Percentiles rank a stretch among this genome's conserved stretches.
Conservation (phyloP, 2,797 vertebrate genomes). For the Cirrhinus mrigala region DNA sequence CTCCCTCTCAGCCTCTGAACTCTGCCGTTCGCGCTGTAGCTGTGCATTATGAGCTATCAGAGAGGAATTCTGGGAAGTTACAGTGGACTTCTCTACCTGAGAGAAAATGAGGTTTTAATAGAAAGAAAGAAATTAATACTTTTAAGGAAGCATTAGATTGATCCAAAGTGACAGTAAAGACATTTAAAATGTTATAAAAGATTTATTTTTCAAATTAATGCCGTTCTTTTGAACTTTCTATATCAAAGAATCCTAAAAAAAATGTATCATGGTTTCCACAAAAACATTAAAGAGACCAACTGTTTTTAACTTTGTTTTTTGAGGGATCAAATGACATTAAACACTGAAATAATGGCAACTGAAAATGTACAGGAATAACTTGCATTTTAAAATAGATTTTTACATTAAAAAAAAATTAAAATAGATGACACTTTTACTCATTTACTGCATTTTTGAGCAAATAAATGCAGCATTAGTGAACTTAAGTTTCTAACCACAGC, state of each 20-base stretch:
- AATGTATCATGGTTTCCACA: neutral
- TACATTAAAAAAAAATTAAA: neutral
- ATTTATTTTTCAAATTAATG: neutral
- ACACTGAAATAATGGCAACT: neutral
- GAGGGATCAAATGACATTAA: neutral
- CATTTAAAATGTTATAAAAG: neutral
- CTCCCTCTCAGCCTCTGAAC: constrained; percentile 90
- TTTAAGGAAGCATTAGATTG: too few relatives aligned
- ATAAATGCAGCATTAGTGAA: neutral
- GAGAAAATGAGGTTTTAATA: neutral
- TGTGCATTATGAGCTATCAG: constrained; percentile 96
- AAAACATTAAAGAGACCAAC: too few relatives aligned
- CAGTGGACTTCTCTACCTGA: constrained; percentile 95
- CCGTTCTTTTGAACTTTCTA: neutral
- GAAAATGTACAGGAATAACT: neutral
- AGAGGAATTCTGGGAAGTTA: constrained; percentile 90
- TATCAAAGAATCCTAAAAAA: neutral
- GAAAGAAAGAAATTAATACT: neutral
- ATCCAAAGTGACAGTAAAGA: neutral
- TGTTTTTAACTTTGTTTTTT: neutral
- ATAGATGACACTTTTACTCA: neutral
- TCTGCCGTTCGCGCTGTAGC: constrained; percentile 90
- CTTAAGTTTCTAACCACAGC: neutral
- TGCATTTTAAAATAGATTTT: too few relatives aligned
- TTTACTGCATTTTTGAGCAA: neutral